Evolutionary conservation across 2,888 invertebrate genomes (phyloP), one percentile per base, ranked within the genome.

Genomic region (Phyto melanocephala): DNA sequence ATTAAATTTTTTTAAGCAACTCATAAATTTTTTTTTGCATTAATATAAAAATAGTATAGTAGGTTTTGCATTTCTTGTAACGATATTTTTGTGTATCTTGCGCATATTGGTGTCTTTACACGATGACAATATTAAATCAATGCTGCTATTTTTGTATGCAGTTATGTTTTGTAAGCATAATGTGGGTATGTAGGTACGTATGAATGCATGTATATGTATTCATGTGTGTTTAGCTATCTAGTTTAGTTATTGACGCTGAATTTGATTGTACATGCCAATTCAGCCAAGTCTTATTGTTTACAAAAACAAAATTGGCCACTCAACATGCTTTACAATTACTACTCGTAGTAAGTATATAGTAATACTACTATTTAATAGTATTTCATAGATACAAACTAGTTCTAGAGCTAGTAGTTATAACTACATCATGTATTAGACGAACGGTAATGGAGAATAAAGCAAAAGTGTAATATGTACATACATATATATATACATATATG

Each of bases 221-320:
- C 35, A 20, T 60, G 28, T 77, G 35, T 17, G 13, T 35, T 68
- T 45, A 54, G 17, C 40, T 72, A 68, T 63, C 58, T 50, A 75
- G 74, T 81, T 81, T 68, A 74, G 42, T 77, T 81, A 81, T 81
- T 81, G 72, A 77, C 81, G 81, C 81, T 78, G 68, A 78, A 81
- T 78, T 78, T 78, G 56, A 78, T 81, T 74, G 68, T 77, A 81
- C 47, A 78, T 75, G 74, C 63, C 77, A 72, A 81, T 81, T 78
- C 81, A 74, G 81, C 67, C 71, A 77, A 74, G 72, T 74, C 63
- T 71, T 71, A 54, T 56, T 56, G 70, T 78, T 78, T 71, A 71
- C 70, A 78, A 65, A 74, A 70, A 74, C 56, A 78, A 81, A 78
- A 75, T 78, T 81, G 77, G 78, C 62, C 81, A 74, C 77, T 81